Evolutionary conservation across 2,113 vertebrate species (phyloP).

Genomic region (Eulacestoma nigropectus): DNA sequence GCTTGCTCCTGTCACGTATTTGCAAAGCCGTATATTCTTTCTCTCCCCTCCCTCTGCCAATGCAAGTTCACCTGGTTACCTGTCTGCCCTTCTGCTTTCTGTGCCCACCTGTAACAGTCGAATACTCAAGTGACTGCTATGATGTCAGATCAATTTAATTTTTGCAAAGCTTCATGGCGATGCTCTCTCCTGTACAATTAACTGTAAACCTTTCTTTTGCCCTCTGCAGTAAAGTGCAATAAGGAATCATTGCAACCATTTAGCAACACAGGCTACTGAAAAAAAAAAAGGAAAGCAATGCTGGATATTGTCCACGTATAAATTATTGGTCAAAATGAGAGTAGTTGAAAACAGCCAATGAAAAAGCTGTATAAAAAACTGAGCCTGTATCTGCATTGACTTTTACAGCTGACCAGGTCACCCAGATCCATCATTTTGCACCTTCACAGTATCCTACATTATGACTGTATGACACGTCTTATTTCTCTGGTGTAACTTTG

Average conservation of each 20-base stretch:
- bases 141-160: not conserved
- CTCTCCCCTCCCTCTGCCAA: not conserved
- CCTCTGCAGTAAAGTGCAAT: not conserved
- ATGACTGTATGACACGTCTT: not conserved
- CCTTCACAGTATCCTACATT: no score
- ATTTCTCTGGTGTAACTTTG: not conserved
- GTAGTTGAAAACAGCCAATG: not conserved
- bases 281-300: not conserved
- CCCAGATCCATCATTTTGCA: not conserved
- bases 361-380: not conserved
- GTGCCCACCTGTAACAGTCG: rapidly evolving
- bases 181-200: not conserved
- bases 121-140: not conserved
- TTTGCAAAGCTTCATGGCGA: not conserved
- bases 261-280: not conserved
- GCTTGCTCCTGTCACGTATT: not conserved
- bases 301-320: not conserved
- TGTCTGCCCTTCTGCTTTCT: not conserved
- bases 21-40: not conserved
- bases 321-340: not conserved
- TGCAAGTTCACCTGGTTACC: not conserved
- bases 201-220: not conserved
- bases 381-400: not conserved
- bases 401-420: not conserved
- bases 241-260: not conserved